A percentile compares a stretch with the other conserved stretches of the same genome.
Evolutionary conservation across 2,113 vertebrate species (phyloP).

Genomic region (Numida meleagris): DNA sequence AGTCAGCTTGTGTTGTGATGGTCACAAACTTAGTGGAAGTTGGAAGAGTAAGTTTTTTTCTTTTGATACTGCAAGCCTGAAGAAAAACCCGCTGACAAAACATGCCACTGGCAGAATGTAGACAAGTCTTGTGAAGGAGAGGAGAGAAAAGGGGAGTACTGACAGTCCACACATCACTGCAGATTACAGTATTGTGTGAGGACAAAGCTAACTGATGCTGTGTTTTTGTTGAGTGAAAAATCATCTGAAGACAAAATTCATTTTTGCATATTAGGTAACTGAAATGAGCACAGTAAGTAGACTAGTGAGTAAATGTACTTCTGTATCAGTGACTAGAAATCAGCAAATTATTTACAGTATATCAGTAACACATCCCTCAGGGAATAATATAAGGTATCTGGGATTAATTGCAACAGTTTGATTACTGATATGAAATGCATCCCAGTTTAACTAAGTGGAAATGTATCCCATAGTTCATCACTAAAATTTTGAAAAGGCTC

Average conservation of each 20-base stretch:
- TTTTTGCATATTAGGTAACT: neutral
- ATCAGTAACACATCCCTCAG: neutral
- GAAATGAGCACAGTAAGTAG: neutral
- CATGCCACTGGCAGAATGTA: neutral
- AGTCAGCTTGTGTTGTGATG: constrained; percentile 98
- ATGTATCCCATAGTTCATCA: constrained; percentile 9
- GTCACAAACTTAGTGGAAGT: constrained; percentile 99
- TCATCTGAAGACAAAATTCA: neutral
- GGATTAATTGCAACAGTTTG: constrained; percentile 1
- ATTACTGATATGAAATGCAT: constrained; percentile 1
- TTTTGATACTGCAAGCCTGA: neutral
- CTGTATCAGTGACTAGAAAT: neutral
- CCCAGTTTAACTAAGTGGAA: constrained; percentile 9
- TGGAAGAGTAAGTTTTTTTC: constrained; percentile 87
- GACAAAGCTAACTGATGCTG: neutral
- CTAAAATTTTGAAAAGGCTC: neutral
- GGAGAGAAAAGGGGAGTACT: neutral
- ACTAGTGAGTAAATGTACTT: neutral
- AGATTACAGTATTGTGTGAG: neutral
- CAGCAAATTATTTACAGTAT: constrained; percentile 22
- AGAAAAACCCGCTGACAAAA: neutral
- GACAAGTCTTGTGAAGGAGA: neutral
- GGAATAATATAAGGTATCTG: neutral
- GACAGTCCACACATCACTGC: neutral
- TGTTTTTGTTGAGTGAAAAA: neutral